Evolutionary conservation across 2,113 vertebrate genomes (phyloP), one percentile per base, ranked within the genome.

Genomic region (Epinephelus lanceolatus): DNA sequence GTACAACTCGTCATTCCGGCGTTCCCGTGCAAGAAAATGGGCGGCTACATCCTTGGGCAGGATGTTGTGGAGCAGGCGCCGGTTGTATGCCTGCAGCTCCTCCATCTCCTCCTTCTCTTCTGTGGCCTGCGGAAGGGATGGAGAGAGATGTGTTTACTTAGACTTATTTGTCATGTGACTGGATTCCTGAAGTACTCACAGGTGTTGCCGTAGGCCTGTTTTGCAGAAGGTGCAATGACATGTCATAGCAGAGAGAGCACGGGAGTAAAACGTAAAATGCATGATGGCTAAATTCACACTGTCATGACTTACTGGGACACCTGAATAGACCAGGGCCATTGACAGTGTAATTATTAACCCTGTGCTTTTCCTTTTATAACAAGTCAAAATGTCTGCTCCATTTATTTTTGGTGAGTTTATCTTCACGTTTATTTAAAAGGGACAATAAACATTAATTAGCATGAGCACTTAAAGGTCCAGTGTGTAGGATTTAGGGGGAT

Each of bases 61-160:
- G 94, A 99, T 99, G 94, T 99, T 99, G 91, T 99, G 98, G 80
- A 99, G 96, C 82, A 99, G 94, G 71, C 98, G 95, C 14, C 98
- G 96, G 91, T 99, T 99, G 87, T 99, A 99, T 0, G 98, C 98
- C 92, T 99, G 98, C 11, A 99, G 96, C 89, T 99, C 97, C 90
- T 99, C 98, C 98, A 99, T 99, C 91, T 99, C 98, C 86, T 99
- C 98, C 94, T 99, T 99, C 95, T 99, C 98, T 0, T 97, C 96
- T 0, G 98, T 99, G 14, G 98, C 98, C 98, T 99, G 95, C 21
- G n/a, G 87, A 49, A 7, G 18, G 55, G 27, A 80, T 1, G 3
- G 74, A 13, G 6, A 70, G 18, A 55, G 18, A 47, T 52, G n/a
- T 0, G 0, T 63, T 51, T 72, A 33, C 33, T 86, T 51, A 79